A percentile compares a stretch with the other conserved stretches of the same genome.
Conservation (phyloP, 1,140 invertebrate species). For the Aphis gossypii region DNA sequence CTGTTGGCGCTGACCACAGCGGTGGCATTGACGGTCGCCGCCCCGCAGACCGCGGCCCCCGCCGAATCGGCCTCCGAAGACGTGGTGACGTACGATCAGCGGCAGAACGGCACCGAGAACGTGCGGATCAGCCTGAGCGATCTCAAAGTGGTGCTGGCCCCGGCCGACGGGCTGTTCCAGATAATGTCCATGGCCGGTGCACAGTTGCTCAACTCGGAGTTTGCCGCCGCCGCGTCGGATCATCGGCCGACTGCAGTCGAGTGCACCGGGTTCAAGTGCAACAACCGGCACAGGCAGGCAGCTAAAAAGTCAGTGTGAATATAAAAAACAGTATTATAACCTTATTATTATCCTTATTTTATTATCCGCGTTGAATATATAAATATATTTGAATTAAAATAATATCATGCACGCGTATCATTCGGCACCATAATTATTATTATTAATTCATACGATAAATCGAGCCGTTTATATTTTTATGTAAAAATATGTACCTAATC, state of each 20-base stretch:
- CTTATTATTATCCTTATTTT: too few relatives aligned
- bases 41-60: slow-evolving; percentile 8
- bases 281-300: slow-evolving; percentile 36
- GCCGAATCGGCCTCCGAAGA: not conserved
- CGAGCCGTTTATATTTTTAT: too few relatives aligned
- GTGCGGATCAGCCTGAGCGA: slow-evolving; percentile 73
- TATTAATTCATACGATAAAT: not conserved
- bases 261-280: slow-evolving; percentile 38
- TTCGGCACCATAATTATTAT: not conserved
- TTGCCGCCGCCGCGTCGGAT: not conserved
- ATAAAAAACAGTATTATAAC: not conserved
- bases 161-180: slow-evolving; percentile 66
- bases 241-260: slow-evolving; percentile 36
- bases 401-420: too few relatives aligned
- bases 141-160: slow-evolving; percentile 71
- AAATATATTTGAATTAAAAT: too few relatives aligned
- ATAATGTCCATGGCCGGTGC: slow-evolving; percentile 52
- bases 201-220: slow-evolving; percentile 29
- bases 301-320: slow-evolving; percentile 32
- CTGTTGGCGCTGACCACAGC: not conserved
- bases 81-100: slow-evolving; percentile 68
- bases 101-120: slow-evolving; percentile 76
- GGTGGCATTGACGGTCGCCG: not conserved
- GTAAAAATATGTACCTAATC: too few relatives aligned
- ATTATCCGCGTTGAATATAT: not conserved